Conservation (phyloP, 92 coral and sea anemone species). For the Ricordea florida region DNA sequence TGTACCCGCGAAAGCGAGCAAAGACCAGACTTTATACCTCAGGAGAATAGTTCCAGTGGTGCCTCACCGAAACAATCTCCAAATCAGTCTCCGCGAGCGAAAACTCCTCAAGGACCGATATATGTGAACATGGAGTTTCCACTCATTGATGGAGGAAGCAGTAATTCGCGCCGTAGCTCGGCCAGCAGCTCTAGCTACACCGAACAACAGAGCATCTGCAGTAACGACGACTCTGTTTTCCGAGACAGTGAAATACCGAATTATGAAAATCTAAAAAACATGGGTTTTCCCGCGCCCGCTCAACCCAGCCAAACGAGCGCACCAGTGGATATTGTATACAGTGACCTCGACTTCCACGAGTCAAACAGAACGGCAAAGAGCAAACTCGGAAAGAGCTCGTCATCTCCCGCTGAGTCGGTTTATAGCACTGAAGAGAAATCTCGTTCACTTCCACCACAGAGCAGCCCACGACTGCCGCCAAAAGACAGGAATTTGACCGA, state of each 20-base stretch:
- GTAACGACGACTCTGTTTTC: slow-evolving; percentile 57
- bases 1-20: slow-evolving; percentile 40
- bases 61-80: slow-evolving; percentile 65
- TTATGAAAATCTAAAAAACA: slow-evolving; percentile 74
- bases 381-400: slow-evolving; percentile 28
- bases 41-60: slow-evolving; percentile 3
- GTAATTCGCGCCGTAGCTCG: slow-evolving; percentile 72
- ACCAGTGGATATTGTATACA: slow-evolving; percentile 95
- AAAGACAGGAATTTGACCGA: not conserved
- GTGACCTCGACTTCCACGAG: slow-evolving; percentile 66
- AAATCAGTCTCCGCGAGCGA: slow-evolving; percentile 44
- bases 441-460: slow-evolving; percentile 47
- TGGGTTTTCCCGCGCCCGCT: slow-evolving; percentile 23
- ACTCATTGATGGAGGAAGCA: slow-evolving; percentile 43
- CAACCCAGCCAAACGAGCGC: slow-evolving; percentile 56
- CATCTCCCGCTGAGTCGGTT: slow-evolving; percentile 15
- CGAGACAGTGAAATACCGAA: slow-evolving; percentile 41
- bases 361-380: not conserved
- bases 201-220: slow-evolving; percentile 48
- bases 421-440: slow-evolving; percentile 13
- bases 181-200: slow-evolving; percentile 49
- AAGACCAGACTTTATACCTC: slow-evolving; percentile 18
- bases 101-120: slow-evolving; percentile 44
- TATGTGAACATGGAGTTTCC: slow-evolving; percentile 76
- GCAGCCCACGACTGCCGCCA: slow-evolving; percentile 60